These are phyloP conservation scores for Caenorhabditis sp. DNA, from an alignment of 2,888 invertebrate genomes.

Conservation along the genomic window DNA sequence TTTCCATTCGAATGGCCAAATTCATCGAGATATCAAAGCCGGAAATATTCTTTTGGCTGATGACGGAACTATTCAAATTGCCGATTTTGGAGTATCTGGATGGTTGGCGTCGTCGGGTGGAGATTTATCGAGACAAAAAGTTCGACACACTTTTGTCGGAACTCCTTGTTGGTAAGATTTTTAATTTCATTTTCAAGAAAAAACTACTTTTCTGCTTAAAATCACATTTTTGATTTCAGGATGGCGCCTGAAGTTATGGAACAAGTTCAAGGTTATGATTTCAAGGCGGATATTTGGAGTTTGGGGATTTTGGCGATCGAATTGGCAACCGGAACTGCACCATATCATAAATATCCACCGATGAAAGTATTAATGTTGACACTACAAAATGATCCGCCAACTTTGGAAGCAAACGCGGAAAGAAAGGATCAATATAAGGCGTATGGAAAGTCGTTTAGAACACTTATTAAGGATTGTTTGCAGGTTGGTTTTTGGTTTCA, in stretches of 20 bases:
- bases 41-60: slow-evolving; percentile 96
- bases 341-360: slow-evolving; percentile 97
- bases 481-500: slow-evolving; percentile 77
- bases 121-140: slow-evolving; percentile 90
- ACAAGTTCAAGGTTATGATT: slow-evolving; percentile 89
- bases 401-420: slow-evolving; percentile 90
- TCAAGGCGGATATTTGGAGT: slow-evolving; percentile 88
- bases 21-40: slow-evolving; percentile 86
- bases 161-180: slow-evolving; percentile 86
- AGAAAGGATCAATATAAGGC: slow-evolving; percentile 95
- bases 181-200: background rate
- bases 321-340: slow-evolving; percentile 96
- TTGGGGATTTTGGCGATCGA: slow-evolving; percentile 97
- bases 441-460: slow-evolving; percentile 89
- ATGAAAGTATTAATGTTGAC: slow-evolving; percentile 99
- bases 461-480: slow-evolving; percentile 94
- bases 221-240: too few species aligned
- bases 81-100: slow-evolving; percentile 88
- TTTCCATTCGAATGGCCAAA: slow-evolving; percentile 97
- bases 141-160: slow-evolving; percentile 96
- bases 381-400: slow-evolving; percentile 95
- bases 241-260: slow-evolving; percentile 99
- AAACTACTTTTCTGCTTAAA: slow-evolving; percentile 3
- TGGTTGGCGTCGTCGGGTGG: slow-evolving; percentile 90
- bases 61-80: slow-evolving; percentile 95